Evolutionary conservation across 2,113 vertebrate species (phyloP).

Genomic region (Oncorhynchus masou): DNA sequence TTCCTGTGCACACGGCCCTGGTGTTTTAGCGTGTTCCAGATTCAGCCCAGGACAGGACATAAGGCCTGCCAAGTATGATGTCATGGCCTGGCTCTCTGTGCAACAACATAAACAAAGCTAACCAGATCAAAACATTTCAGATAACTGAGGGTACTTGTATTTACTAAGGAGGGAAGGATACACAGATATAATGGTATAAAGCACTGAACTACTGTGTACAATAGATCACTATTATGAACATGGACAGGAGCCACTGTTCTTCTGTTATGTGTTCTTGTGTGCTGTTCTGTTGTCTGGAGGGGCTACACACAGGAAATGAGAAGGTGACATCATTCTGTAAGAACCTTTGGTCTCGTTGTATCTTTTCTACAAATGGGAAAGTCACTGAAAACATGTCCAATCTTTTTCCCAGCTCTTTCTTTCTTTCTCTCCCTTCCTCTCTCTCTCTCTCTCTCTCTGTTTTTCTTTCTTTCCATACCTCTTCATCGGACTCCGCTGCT

Average conservation of each 20-base stretch:
- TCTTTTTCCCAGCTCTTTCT: not conserved
- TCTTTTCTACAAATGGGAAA: conserved; percentile 57
- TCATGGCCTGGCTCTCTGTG: conserved; percentile 53
- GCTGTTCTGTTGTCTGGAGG: conserved; percentile 37
- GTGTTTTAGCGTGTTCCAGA: conserved; percentile 54
- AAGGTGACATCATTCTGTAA: conserved; percentile 65
- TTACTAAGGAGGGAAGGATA: conserved; percentile 8
- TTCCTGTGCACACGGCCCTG: conserved; percentile 60
- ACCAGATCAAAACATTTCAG: conserved; percentile 32
- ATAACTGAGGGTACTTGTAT: conserved; percentile 27
- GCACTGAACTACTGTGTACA: conserved; percentile 34
- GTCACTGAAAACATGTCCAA: not conserved
- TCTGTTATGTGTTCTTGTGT: conserved; percentile 14
- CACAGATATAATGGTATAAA: conserved; percentile 25
- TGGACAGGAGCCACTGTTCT: conserved; percentile 28
- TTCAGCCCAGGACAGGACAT: conserved; percentile 67
- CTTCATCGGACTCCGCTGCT: not conserved
- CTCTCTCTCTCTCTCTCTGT: conserved; percentile 14
- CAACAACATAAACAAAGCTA: conserved; percentile 26
- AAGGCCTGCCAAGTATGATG: conserved; percentile 69
- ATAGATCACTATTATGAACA: conserved; percentile 41
- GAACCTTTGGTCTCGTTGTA: conserved; percentile 51
- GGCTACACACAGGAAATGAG: conserved; percentile 56
- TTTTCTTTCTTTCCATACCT: conserved; percentile 16
- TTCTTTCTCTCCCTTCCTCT: conserved; percentile 1